Conservation (phyloP, 2,113 vertebrate genomes). For the Heterocephalus glaber region DNA sequence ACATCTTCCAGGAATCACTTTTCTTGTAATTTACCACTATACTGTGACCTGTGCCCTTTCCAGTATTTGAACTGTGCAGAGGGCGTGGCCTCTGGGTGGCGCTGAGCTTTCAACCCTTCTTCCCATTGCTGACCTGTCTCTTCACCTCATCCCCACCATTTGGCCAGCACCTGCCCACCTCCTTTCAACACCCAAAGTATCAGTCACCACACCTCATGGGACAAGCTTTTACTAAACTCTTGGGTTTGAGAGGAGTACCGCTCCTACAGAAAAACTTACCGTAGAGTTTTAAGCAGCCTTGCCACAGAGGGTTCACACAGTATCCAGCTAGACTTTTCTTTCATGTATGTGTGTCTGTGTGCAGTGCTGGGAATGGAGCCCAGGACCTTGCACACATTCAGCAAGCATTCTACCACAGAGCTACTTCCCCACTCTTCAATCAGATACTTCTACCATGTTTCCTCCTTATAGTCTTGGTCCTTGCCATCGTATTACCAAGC, state of each 20-base stretch:
- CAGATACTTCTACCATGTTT: neutral
- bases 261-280: neutral
- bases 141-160: neutral
- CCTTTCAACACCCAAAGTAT: neutral
- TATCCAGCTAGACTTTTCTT: neutral
- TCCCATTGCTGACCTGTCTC: neutral
- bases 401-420: neutral
- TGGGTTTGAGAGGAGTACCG: neutral
- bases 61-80: neutral
- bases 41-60: neutral
- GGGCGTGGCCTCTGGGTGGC: neutral
- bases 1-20: neutral
- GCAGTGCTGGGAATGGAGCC: neutral
- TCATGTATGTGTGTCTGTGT: neutral
- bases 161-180: neutral
- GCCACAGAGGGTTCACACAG: neutral
- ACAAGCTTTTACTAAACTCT: neutral
- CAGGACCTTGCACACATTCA: neutral
- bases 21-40: neutral
- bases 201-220: neutral
- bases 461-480: neutral
- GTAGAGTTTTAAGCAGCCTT: neutral
- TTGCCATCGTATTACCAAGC: neutral
- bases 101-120: neutral
- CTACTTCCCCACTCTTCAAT: neutral